These are phyloP conservation scores for Hemitrygon akajei DNA, from an alignment of 2,797 vertebrate species.

Conservation along the genomic window DNA sequence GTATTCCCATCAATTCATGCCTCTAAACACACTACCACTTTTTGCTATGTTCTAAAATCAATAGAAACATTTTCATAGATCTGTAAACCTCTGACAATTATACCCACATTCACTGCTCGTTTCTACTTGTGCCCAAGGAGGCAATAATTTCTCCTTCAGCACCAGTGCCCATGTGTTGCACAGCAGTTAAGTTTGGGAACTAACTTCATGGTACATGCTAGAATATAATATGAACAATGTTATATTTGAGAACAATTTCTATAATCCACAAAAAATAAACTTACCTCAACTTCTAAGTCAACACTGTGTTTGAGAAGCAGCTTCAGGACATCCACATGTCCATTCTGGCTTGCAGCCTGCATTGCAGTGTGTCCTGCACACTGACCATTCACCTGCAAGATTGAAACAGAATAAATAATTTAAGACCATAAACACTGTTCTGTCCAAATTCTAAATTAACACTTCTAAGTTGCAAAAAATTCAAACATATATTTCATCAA, in stretches of 20 bases:
- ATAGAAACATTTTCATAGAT: not conserved
- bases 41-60: not conserved
- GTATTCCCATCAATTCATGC: no score
- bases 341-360: conserved; percentile 98
- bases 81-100: not conserved
- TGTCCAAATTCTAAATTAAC: not conserved
- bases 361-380: conserved; percentile 98
- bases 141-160: not conserved
- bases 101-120: not conserved
- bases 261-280: conserved; percentile 27
- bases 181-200: not conserved
- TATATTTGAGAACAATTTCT: not conserved
- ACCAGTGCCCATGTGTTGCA: not conserved
- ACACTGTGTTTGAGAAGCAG: conserved; percentile 93
- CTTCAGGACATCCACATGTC: conserved; percentile 94
- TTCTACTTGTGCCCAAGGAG: not conserved
- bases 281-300: conserved; percentile 96
- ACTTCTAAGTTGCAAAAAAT: not conserved
- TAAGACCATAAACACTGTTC: not conserved
- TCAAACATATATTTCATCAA: not conserved
- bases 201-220: not conserved
- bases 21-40: not conserved
- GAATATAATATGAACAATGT: not conserved
- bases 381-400: conserved; percentile 83
- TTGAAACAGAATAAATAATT: not conserved